These are phyloP conservation scores for Amphipyra berbera DNA, from an alignment of 2,888 invertebrate genomes.

Conservation along the genomic window DNA sequence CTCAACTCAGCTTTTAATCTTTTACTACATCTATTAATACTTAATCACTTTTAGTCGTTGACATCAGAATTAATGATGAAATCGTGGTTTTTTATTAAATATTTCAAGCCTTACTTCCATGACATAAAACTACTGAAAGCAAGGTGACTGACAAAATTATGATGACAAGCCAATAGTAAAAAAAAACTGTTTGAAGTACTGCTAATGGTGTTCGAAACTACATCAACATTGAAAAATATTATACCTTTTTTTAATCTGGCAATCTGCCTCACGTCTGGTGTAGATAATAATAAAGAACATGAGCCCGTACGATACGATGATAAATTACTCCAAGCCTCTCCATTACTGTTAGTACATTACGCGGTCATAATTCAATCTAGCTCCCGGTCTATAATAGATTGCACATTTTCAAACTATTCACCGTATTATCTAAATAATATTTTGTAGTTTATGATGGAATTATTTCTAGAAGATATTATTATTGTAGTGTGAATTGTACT, in stretches of 20 bases:
- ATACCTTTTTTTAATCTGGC: slow-evolving; percentile 28
- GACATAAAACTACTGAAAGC: background rate
- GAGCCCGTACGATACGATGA: slow-evolving; percentile 30
- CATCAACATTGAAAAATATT: background rate
- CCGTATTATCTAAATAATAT: background rate
- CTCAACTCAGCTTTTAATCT: background rate
- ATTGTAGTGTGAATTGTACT: background rate
- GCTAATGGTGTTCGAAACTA: slow-evolving; percentile 3
- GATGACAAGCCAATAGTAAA: background rate
- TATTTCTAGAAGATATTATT: background rate
- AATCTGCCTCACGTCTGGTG: slow-evolving; percentile 6
- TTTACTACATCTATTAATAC: too few species aligned
- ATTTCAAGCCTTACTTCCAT: too few species aligned
- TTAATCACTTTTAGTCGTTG: too few species aligned
- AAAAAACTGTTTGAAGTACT: background rate
- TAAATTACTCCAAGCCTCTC: slow-evolving; percentile 32
- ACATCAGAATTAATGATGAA: too few species aligned
- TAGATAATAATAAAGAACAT: slow-evolving; percentile 18
- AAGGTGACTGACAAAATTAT: slow-evolving; percentile 12
- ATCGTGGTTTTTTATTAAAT: too few species aligned
- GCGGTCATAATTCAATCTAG: slow-evolving; percentile 45
- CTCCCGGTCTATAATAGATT: slow-evolving; percentile 24
- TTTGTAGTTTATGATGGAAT: background rate
- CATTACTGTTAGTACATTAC: slow-evolving; percentile 41
- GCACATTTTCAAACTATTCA: slow-evolving; percentile 24